Evolutionary conservation across 2,888 invertebrate genomes (phyloP).

Genomic region (Luperina testacea): DNA sequence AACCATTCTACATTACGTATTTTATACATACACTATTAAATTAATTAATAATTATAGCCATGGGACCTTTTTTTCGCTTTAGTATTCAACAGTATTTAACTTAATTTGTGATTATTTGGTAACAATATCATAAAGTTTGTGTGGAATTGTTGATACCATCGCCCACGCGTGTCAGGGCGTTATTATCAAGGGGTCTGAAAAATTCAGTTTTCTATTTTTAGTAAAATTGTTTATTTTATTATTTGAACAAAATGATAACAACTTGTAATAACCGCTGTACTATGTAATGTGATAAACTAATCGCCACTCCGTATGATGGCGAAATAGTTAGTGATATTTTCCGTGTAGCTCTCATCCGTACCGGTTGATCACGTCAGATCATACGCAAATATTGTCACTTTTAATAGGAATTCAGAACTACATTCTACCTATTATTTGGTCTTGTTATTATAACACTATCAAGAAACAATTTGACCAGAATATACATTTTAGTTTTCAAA

Average conservation of each 20-base stretch:
- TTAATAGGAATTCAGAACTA: background rate
- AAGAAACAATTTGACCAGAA: constrained; percentile 27
- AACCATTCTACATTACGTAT: background rate
- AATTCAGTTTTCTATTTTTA: background rate
- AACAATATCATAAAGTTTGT: background rate
- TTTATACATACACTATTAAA: background rate
- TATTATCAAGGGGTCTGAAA: background rate
- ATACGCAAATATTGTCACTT: background rate
- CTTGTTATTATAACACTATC: constrained; percentile 6
- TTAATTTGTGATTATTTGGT: background rate
- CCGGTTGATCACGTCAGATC: background rate
- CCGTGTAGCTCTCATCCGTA: background rate
- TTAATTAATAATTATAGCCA: background rate
- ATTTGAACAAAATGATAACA: background rate
- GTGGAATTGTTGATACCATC: background rate
- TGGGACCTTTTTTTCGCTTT: background rate
- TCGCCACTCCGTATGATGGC: background rate
- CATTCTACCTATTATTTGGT: background rate
- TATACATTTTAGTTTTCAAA: constrained; percentile 36
- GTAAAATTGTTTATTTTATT: background rate
- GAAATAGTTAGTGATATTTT: background rate
- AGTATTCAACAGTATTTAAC: background rate
- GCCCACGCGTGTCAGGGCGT: background rate
- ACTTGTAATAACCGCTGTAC: background rate
- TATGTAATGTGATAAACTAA: background rate